Evolutionary conservation across 1,140 invertebrate genomes (phyloP), one percentile per base, ranked within the genome.

Genomic region (Dolichoris vasculosae): DNA sequence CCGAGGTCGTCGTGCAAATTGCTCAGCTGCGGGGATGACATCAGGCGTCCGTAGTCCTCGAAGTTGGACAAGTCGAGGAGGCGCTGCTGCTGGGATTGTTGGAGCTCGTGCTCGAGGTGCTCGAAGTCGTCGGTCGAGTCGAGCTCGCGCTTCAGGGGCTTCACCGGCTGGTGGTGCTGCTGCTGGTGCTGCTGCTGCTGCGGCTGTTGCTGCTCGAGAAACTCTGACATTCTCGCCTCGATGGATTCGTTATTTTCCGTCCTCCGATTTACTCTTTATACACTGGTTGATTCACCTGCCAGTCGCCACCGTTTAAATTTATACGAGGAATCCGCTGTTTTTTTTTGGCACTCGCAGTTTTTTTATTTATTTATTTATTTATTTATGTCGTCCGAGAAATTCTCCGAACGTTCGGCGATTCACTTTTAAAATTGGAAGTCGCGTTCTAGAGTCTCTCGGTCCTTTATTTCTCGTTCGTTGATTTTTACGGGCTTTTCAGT

Each of bases 91-190:
- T 32, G 59, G 87, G 83, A 32, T 83, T 86, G 88, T 23, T 86
- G 87, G 90, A 90, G 30, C 75, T 94, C 94, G 86, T 95, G 94
- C 75, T 95, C 95, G 82, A 96, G 92, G 90, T 96, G 95, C 89
- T 96, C 95, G 90, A 96, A 96, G 90, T 96, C 96, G 88, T 96
- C 95, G 64, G 95, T 93, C 9, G 95, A 96, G 88, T 96, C 95
- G 88, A 95, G 94, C 67, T 90, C 89, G 20, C 88, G 88, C 35
- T 89, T 89, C 32, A 89, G 86, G 0, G 75, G 40, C 43, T 59
- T 30, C 43, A 59, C 13, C 63, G 71, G 30, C 63, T 64, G 71
- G 8, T 78, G 73, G n/a, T 11, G 78, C 9, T 78, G 46, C 71
- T 73, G 73, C 71, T 35, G 48, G 55, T 51, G 67, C 8, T 77